These are phyloP conservation scores for Tyria jacobaeae DNA, from an alignment of 2,888 invertebrate genomes.

Conservation along the genomic window DNA sequence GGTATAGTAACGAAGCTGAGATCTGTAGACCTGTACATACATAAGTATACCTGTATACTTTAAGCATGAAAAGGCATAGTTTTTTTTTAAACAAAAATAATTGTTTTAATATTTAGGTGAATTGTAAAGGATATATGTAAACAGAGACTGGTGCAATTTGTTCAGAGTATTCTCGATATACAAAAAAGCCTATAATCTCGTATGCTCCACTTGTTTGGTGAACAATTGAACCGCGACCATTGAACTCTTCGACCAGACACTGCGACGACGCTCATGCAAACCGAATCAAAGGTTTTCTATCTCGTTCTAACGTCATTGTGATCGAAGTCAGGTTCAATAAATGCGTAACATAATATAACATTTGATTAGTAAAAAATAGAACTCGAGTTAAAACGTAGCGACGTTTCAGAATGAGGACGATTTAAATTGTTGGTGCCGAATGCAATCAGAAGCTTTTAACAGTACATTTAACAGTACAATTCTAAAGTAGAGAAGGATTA, in stretches of 20 bases:
- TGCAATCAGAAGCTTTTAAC: too few species aligned
- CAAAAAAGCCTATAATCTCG: conserved; percentile 34
- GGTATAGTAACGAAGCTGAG: too few species aligned
- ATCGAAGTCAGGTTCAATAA: conserved; percentile 32
- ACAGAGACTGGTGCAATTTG: conserved; percentile 4
- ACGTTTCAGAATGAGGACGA: not conserved
- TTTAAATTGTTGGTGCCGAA: too few species aligned
- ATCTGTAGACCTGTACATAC: not conserved
- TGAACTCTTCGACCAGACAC: conserved; percentile 56
- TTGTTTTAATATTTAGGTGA: not conserved
- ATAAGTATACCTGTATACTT: too few species aligned
- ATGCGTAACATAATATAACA: not conserved
- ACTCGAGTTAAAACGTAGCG: not conserved
- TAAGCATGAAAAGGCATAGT: too few species aligned
- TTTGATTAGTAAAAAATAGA: not conserved
- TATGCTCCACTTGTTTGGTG: conserved; percentile 51
- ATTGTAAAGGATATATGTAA: not conserved
- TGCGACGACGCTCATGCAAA: conserved; percentile 47
- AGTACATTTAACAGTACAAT: too few species aligned
- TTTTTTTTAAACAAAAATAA: not conserved
- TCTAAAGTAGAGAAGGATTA: too few species aligned
- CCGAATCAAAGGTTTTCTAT: conserved; percentile 43
- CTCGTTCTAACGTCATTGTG: conserved; percentile 42
- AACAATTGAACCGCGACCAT: conserved; percentile 55
- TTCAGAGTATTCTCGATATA: conserved; percentile 18